Base-by-base conservation (phyloP, 2,113 vertebrate species). In the Hylia prasina region DNA sequence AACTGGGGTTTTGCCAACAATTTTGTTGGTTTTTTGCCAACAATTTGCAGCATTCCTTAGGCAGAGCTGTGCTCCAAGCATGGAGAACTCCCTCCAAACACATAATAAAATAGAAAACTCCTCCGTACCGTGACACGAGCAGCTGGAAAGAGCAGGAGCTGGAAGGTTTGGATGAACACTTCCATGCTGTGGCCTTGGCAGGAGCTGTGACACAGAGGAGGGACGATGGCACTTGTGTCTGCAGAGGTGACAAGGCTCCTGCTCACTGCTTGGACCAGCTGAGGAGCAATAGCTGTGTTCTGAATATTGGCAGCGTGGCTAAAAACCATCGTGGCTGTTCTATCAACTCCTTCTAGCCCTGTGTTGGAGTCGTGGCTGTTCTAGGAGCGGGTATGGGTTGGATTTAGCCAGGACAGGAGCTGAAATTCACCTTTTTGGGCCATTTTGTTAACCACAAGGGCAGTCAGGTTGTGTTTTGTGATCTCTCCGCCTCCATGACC, bases 111-210 rank as follows among this genome's bases (percentile, higher is more conserved):
- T 9, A 4, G 2, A 8, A 70, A 80, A 54, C 47, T 24, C 27
- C 35, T 68, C 3, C 0, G 1, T 10, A 9, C 53, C 1, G 0
- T 4, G 21, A n/a, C 2, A 3, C 0, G 2, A 61, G 47, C 3
- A 1, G 13, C n/a, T 66, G 21, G 58, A 82, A 44, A 0, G 30
- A 60, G 69, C 37, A 19, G 24, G 69, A 65, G 12, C 28, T 39
- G 22, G 9, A 37, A 24, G 30, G 5, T 60, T 60, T 76, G 28
- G 42, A 4, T 7, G n/a, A 47, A 10, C 1, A 1, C 4, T 68
- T 23, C 40, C 0, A 0, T 2, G 4, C 83, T 42, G n/a, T 8
- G 20, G 14, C 58, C 33, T 42, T 5, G 2, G n/a, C 2, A 3
- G 51, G 68, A 57, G 85, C 3, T 0, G 20, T 50, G 71, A 10